Conservation (phyloP, 2,888 invertebrate species). For the Siphlonurus alternatus region DNA sequence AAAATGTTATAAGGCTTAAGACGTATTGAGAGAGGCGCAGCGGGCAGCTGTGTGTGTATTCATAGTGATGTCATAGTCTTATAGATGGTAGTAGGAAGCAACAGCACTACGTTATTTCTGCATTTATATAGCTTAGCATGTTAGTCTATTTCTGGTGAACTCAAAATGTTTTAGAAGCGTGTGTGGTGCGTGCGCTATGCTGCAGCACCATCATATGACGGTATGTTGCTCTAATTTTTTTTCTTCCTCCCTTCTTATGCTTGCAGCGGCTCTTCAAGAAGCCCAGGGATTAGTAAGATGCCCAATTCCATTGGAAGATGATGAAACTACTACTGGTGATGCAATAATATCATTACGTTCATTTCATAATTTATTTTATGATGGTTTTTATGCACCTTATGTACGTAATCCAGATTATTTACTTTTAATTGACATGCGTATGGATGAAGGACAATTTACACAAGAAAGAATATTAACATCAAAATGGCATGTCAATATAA, state of each 20-base stretch:
- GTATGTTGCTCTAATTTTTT: neutral
- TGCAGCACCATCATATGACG: neutral
- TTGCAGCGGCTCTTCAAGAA: neutral
- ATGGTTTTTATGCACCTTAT: constrained; percentile 21
- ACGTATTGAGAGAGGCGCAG: neutral
- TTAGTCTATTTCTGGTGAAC: neutral
- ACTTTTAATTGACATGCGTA: constrained; percentile 19
- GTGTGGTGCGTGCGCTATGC: neutral
- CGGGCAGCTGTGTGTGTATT: neutral
- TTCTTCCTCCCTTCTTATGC: neutral
- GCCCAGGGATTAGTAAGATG: neutral
- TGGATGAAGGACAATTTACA: constrained; percentile 14
- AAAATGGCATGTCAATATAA: constrained; percentile 14
- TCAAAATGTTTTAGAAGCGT: neutral
- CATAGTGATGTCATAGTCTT: neutral
- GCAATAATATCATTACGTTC: neutral
- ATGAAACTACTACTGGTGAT: neutral
- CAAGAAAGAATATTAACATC: constrained; percentile 16
- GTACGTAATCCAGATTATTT: constrained; percentile 20
- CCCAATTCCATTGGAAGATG: neutral
- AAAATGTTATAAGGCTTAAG: no score
- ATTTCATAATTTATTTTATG: constrained; percentile 22
- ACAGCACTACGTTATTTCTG: neutral
- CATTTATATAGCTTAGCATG: neutral
- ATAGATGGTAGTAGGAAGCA: neutral